phyloP scores from a whole-genome alignment of 1,140 invertebrate species.

The Habropoda laboriosa region DNA sequence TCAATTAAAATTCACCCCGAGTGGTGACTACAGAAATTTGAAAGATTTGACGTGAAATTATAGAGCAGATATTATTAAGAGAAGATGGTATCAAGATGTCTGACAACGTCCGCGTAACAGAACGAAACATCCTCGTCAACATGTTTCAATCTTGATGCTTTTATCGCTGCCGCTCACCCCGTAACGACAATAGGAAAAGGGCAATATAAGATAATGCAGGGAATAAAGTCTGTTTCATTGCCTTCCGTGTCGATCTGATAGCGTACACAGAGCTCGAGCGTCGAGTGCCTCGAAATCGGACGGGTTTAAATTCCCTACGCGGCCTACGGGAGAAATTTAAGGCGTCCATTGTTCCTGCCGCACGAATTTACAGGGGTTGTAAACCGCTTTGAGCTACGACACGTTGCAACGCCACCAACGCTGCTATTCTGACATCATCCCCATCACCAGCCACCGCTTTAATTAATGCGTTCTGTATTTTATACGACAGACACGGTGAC shows the following conservation, averaged over 20 bases:
- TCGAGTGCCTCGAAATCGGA: constrained; percentile 36
- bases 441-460: constrained; percentile 32
- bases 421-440: constrained; percentile 36
- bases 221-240: constrained; percentile 43
- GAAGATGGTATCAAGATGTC: neutral
- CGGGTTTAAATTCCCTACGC: constrained; percentile 42
- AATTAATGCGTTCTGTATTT: constrained; percentile 56
- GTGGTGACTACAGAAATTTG: neutral
- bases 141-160: neutral
- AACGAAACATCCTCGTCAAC: neutral
- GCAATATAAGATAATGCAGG: constrained; percentile 17
- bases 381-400: constrained; percentile 55
- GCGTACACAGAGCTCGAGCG: constrained; percentile 8
- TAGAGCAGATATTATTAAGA: no score
- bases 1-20: neutral
- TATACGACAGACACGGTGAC: constrained; percentile 4
- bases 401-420: constrained; percentile 36
- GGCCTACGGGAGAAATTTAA: constrained; percentile 47
- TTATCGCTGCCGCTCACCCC: neutral
- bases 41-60: no score
- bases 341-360: constrained; percentile 45
- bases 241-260: constrained; percentile 43
- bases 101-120: neutral
- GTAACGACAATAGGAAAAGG: neutral
- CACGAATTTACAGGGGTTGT: constrained; percentile 46